Base-by-base conservation (phyloP, 2,113 vertebrate species). In the Nannospalax galili region DNA sequence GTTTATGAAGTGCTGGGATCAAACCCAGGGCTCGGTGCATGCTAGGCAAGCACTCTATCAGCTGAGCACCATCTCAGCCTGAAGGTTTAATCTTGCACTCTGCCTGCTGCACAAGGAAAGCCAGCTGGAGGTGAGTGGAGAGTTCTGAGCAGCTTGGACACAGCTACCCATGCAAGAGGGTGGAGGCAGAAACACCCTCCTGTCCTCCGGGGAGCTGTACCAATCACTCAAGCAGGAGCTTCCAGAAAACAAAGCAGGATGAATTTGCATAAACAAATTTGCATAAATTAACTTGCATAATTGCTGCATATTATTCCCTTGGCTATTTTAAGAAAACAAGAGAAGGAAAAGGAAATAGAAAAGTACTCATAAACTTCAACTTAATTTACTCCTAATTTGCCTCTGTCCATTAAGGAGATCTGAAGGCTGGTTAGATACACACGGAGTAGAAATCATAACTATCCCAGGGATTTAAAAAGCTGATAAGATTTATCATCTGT, bases 331-430 rank as follows among this genome's bases (percentile, higher is more conserved):
- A 95, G 78, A 94, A 86, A 82, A 96, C 35, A 67, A 35, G 48
- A 67, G 42, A 87, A 90, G 19, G 72, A 92, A 42, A 82, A 35
- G 9, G 19, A 65, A 85, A 89, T 56, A 35, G 42, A 64, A 42
- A 94, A 87, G 58, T 75, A 20, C n/a, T 48, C 93, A 56, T 77
- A 69, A 84, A 88, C 74, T 96, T 90, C 84, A 85, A 81, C 64
- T 94, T 88, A 42, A 65, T 87, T 84, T 88, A 72, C 67, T 77
- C 70, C 42, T 45, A 88, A 92, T 65, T 90, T 87, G 35, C 16
- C 62, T 87, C 80, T 92, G 79, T 56, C 45, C 58, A 11, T 70
- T 40, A 70, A 79, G 89, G 74, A 78, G 24, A 79, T 64, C 28
- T 1, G 62, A 56, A 82, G 37, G 45, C n/a, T 62, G 77, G 84